phyloP scores from a whole-genome alignment of 2,888 invertebrate genomes.

The Aquatica leii region DNA sequence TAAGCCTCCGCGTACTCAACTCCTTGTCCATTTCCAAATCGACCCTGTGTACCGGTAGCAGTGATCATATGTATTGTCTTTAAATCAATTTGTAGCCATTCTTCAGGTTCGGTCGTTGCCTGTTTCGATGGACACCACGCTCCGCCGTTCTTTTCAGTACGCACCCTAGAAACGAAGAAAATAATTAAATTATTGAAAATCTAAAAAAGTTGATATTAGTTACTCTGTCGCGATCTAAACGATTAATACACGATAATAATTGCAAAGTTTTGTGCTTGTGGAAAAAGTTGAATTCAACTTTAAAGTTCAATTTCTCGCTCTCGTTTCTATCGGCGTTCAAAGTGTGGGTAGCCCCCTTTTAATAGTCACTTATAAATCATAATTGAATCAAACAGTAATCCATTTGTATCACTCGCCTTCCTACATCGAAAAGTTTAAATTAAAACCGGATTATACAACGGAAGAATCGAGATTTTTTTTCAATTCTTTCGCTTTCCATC shows the following conservation, averaged over 20 bases:
- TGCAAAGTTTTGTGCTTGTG: conserved; percentile 16
- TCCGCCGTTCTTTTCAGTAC: conserved; percentile 84
- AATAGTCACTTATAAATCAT: conserved; percentile 35
- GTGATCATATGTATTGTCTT: conserved; percentile 83
- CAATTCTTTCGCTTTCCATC: conserved; percentile 31
- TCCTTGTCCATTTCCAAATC: conserved; percentile 92
- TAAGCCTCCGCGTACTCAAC: conserved; percentile 88
- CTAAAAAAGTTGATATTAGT: conserved; percentile 1
- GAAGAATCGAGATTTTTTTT: conserved; percentile 26
- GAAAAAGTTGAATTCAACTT: conserved; percentile 5
- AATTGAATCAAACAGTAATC: conserved; percentile 37
- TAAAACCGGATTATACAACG: conserved; percentile 33
- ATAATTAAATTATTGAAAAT: conserved; percentile 1
- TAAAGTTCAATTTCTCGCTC: conserved; percentile 13
- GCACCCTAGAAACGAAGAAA: conserved; percentile 69
- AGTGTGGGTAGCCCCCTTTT: conserved; percentile 18
- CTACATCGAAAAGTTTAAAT: conserved; percentile 31
- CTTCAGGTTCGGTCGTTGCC: conserved; percentile 78
- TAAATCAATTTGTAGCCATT: conserved; percentile 84
- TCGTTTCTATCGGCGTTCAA: conserved; percentile 1
- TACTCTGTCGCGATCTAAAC: conserved; percentile 9
- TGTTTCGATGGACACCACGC: conserved; percentile 94
- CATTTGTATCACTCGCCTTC: conserved; percentile 31
- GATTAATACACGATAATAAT: not conserved
- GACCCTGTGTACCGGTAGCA: conserved; percentile 85